Evolutionary conservation across 2,113 vertebrate genomes (phyloP).

Genomic region (Nipponia nippon): DNA sequence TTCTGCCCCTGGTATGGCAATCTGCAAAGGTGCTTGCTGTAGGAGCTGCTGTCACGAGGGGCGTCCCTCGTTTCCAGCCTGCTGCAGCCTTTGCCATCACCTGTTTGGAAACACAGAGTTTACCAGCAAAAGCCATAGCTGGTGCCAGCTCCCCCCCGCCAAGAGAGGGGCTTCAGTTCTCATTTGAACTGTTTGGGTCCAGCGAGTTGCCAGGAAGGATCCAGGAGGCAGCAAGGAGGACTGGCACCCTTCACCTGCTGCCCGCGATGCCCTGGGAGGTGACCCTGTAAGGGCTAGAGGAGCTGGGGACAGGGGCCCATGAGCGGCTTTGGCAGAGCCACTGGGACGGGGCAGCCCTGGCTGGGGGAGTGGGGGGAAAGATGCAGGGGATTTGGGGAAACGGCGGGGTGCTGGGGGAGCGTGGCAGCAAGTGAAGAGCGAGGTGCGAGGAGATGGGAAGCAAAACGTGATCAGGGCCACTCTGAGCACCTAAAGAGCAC

Average conservation of each 20-base stretch:
- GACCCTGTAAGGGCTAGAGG: not conserved
- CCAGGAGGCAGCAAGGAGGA: not conserved
- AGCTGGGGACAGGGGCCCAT: not conserved
- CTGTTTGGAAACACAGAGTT: not conserved
- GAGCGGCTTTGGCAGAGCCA: not conserved
- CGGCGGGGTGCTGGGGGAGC: not conserved
- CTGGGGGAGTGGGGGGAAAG: rapidly evolving
- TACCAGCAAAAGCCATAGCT: not conserved
- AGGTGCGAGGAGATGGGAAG: not conserved
- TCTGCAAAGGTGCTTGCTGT: not conserved
- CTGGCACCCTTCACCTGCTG: not conserved
- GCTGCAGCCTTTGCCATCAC: not conserved
- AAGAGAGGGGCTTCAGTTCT: not conserved
- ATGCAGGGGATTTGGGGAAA: not conserved
- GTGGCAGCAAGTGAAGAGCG: not conserved
- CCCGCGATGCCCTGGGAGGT: not conserved
- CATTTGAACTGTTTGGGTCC: not conserved
- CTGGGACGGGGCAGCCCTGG: not conserved
- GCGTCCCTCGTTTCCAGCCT: not conserved
- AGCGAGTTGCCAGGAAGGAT: not conserved
- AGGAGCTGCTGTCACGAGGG: not conserved
- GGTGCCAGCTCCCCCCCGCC: not conserved
- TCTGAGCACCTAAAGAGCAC: not conserved
- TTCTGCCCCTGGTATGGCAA: not conserved
- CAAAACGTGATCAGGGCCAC: not conserved